phyloP scores from a whole-genome alignment of 92 coral and sea anemone genomes.

The Heteractis magnifica region DNA sequence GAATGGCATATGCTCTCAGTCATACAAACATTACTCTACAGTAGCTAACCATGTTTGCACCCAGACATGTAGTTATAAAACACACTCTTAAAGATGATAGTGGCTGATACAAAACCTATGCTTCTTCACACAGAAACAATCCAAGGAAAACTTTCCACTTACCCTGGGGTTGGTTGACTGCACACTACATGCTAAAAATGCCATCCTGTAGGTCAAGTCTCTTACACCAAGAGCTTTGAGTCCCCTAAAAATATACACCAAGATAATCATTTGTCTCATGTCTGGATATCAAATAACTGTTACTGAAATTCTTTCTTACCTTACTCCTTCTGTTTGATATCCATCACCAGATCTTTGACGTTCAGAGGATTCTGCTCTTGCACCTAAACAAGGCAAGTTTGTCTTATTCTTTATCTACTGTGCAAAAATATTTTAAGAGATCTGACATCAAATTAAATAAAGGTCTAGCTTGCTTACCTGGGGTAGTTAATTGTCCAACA shows the following conservation, averaged over 20 bases:
- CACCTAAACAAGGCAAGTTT: slow-evolving; percentile 45
- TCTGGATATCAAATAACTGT: not conserved
- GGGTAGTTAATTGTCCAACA: slow-evolving; percentile 89
- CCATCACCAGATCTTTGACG: slow-evolving; percentile 93
- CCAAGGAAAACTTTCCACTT: slow-evolving; percentile 11
- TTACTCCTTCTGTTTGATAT: slow-evolving; percentile 90
- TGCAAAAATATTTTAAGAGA: no score
- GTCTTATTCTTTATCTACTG: not conserved
- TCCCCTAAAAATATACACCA: slow-evolving; percentile 53
- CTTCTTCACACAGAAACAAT: not conserved
- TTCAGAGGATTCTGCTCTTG: slow-evolving; percentile 89
- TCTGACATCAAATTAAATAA: no score
- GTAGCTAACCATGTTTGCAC: no score
- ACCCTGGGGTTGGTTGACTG: slow-evolving; percentile 98
- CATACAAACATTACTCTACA: no score
- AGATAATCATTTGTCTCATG: not conserved
- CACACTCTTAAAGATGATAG: no score
- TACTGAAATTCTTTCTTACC: slow-evolving; percentile 44
- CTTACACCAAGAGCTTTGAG: slow-evolving; percentile 99
- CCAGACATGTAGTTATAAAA: no score
- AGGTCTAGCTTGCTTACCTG: slow-evolving; percentile 49
- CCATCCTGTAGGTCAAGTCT: slow-evolving; percentile 90
- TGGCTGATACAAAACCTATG: no score
- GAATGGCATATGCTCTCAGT: no score
- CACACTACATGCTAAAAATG: slow-evolving; percentile 95